Evolutionary conservation across 2,113 vertebrate species (phyloP).

Genomic region (Perca fluviatilis): DNA sequence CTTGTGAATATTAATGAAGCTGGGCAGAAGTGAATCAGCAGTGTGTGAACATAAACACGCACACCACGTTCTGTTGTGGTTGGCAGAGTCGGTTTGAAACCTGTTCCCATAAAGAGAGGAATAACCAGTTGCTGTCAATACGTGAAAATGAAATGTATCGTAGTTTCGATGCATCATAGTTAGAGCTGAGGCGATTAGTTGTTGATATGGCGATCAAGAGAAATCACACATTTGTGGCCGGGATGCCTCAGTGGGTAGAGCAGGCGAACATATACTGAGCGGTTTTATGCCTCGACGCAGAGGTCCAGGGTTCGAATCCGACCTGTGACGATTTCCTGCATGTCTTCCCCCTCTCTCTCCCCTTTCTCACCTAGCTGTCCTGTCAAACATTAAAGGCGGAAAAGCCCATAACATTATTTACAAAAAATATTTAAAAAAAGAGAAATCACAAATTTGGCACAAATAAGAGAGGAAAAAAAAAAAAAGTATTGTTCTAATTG

Average conservation of each 20-base stretch:
- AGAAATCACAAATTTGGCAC: not conserved
- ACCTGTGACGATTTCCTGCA: too few relatives aligned
- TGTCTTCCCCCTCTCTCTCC: too few relatives aligned
- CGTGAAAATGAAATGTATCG: not conserved
- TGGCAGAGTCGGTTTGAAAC: not conserved
- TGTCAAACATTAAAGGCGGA: too few relatives aligned
- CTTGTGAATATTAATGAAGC: constrained; percentile 50
- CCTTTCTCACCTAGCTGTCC: too few relatives aligned
- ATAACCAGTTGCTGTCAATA: not conserved
- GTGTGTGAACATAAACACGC: constrained; percentile 18
- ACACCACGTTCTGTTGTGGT: constrained; percentile 7
- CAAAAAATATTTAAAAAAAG: too few relatives aligned
- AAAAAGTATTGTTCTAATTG: not conserved
- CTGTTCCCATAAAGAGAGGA: not conserved
- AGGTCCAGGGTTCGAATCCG: too few relatives aligned
- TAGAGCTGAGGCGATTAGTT: not conserved
- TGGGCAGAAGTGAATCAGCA: constrained; percentile 5
- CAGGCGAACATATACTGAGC: too few relatives aligned
- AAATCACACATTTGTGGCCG: not conserved
- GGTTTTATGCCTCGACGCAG: too few relatives aligned
- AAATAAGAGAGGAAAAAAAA: not conserved
- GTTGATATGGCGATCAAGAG: not conserved
- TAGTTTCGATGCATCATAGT: too few relatives aligned
- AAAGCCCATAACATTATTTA: too few relatives aligned
- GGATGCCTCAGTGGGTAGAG: too few relatives aligned